These are phyloP conservation scores for Tenrec ecaudatus DNA, from an alignment of 2,113 vertebrate species.

Conservation along the genomic window DNA sequence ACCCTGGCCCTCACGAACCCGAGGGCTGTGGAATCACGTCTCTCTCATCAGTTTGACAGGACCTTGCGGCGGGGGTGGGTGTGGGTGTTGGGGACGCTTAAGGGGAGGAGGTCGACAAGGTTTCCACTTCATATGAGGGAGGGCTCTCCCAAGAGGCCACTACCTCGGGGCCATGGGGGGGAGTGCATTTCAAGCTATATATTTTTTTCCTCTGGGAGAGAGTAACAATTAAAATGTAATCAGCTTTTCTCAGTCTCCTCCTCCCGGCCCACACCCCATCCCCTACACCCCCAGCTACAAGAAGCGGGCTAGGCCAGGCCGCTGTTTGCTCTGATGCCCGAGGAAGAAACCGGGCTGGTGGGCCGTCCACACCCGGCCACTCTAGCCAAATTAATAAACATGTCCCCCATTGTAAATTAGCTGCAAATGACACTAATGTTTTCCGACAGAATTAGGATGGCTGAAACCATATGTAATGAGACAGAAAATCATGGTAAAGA, in stretches of 20 bases:
- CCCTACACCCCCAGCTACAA: not conserved
- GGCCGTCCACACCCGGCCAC: constrained; percentile 52
- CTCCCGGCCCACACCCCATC: not conserved
- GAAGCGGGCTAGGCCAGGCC: not conserved
- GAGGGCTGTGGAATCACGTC: not conserved
- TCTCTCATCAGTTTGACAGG: constrained; percentile 38
- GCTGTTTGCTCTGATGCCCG: not conserved
- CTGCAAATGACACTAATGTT: constrained; percentile 89
- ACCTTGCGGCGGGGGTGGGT: not conserved
- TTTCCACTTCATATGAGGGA: constrained; percentile 65
- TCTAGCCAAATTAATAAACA: constrained; percentile 87
- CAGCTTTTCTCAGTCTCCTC: not conserved
- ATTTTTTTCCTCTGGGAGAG: constrained; percentile 52
- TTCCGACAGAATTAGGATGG: constrained; percentile 92
- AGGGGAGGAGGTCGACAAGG: not conserved
- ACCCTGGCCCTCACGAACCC: not conserved
- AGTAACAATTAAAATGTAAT: constrained; percentile 69
- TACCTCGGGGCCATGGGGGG: constrained; percentile 9
- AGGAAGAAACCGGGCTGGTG: constrained; percentile 53
- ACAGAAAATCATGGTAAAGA: constrained; percentile 89
- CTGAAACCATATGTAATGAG: constrained; percentile 90
- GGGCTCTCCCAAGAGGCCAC: constrained; percentile 61
- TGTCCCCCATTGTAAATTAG: constrained; percentile 83
- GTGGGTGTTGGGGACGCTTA: too few relatives aligned
- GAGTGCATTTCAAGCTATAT: constrained; percentile 45